phyloP scores from a whole-genome alignment of 2,113 vertebrate genomes.

The Lutjanus erythropterus region DNA sequence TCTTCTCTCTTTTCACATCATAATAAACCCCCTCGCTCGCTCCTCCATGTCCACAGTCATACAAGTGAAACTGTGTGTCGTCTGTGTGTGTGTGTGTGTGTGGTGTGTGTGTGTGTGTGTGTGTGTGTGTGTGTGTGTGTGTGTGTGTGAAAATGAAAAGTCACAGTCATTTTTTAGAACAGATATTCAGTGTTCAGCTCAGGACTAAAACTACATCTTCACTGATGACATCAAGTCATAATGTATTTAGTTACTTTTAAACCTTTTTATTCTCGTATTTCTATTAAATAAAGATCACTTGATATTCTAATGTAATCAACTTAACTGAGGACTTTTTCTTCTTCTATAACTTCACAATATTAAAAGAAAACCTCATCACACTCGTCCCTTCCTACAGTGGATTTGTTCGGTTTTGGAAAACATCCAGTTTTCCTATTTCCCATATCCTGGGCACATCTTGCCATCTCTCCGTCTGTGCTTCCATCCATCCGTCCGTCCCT shows the following conservation, averaged over 20 bases:
- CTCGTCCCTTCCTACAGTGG: neutral
- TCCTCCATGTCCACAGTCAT: neutral
- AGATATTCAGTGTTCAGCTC: neutral
- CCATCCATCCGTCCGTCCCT: slow-evolving; percentile 4
- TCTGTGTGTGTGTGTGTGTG: neutral
- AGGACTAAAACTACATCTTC: neutral
- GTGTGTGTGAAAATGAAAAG: neutral
- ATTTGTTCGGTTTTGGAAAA: slow-evolving; percentile 12
- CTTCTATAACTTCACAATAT: too few relatives aligned
- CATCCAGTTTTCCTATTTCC: slow-evolving; percentile 10
- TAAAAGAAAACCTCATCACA: neutral
- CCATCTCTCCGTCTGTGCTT: slow-evolving; percentile 11
- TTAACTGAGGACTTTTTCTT: too few relatives aligned
- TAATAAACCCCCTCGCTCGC: slow-evolving; percentile 16
- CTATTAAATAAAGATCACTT: too few relatives aligned
- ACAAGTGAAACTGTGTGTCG: slow-evolving; percentile 14
- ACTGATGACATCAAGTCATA: neutral
- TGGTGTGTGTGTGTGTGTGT: neutral
- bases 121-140: neutral
- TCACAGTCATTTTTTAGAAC: neutral
- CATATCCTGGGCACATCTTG: slow-evolving; percentile 35
- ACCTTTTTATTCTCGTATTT: too few relatives aligned
- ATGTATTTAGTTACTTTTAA: too few relatives aligned
- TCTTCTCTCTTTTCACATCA: slow-evolving; percentile 27
- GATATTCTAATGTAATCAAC: too few relatives aligned